phyloP scores from a whole-genome alignment of 2,888 invertebrate genomes.

The Iphiclides podalirius region DNA sequence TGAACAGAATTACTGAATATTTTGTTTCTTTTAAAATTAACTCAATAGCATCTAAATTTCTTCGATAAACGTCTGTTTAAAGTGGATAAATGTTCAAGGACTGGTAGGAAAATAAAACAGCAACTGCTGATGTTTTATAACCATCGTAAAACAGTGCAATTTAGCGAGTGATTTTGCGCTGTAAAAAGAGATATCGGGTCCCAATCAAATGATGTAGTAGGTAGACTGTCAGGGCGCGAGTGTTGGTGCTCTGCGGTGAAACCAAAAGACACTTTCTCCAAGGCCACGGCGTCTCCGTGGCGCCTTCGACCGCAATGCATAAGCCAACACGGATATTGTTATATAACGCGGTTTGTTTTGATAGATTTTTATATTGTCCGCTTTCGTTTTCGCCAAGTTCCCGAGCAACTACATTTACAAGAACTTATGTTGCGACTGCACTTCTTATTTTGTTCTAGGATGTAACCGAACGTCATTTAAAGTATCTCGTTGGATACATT shows the following conservation, averaged over 20 bases:
- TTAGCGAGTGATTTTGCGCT: slow-evolving; percentile 16
- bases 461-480: no score
- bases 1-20: no score
- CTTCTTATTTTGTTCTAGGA: no score
- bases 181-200: slow-evolving; percentile 31
- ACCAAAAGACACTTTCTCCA: slow-evolving; percentile 66
- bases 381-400: slow-evolving; percentile 37
- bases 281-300: slow-evolving; percentile 57
- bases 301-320: slow-evolving; percentile 38
- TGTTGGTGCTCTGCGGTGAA: slow-evolving; percentile 47
- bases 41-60: no score
- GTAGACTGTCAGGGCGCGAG: slow-evolving; percentile 26
- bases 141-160: neutral
- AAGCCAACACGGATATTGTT: slow-evolving; percentile 57
- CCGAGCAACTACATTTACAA: no score
- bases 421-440: no score
- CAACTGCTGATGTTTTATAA: neutral
- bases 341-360: slow-evolving; percentile 51
- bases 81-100: no score
- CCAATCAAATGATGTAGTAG: slow-evolving; percentile 27
- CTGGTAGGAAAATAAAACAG: no score
- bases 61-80: no score
- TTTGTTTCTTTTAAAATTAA: no score
- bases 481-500: no score
- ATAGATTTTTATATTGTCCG: slow-evolving; percentile 34